These are phyloP conservation scores for Archilochus colubris DNA, from an alignment of 2,113 vertebrate genomes.

Conservation along the genomic window DNA sequence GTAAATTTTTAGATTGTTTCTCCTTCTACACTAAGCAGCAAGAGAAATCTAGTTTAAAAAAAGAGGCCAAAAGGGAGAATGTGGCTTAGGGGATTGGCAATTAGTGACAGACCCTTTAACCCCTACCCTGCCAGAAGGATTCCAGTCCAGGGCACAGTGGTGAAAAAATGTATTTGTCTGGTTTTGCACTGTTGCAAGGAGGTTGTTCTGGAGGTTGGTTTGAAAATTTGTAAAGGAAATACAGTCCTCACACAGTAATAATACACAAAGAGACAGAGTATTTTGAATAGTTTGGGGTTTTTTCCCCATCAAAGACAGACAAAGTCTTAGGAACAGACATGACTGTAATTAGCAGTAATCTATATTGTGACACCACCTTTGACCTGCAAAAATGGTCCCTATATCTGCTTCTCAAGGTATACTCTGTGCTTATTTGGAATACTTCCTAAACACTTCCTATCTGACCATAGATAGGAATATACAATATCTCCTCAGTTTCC, in stretches of 20 bases:
- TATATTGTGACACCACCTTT: background rate
- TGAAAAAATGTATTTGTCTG: background rate
- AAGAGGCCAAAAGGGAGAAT: background rate
- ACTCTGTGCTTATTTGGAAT: background rate
- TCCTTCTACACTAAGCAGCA: background rate
- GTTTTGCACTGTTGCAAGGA: background rate
- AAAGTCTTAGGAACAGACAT: background rate
- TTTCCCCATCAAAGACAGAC: background rate
- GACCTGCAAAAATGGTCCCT: background rate
- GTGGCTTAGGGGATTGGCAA: background rate
- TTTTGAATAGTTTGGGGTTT: background rate
- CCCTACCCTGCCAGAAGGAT: background rate
- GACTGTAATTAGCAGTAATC: background rate
- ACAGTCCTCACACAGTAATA: background rate
- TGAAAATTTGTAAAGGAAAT: background rate
- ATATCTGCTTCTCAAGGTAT: background rate
- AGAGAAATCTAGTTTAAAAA: background rate
- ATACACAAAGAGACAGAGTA: accelerated
- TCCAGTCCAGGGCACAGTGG: background rate
- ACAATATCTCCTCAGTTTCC: background rate
- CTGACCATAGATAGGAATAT: background rate
- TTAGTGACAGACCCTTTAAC: background rate
- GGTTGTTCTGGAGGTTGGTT: background rate
- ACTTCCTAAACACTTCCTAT: background rate
- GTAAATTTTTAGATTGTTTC: background rate